These are phyloP conservation scores for Globicephala melas DNA, from an alignment of 2,113 vertebrate species.

Conservation along the genomic window DNA sequence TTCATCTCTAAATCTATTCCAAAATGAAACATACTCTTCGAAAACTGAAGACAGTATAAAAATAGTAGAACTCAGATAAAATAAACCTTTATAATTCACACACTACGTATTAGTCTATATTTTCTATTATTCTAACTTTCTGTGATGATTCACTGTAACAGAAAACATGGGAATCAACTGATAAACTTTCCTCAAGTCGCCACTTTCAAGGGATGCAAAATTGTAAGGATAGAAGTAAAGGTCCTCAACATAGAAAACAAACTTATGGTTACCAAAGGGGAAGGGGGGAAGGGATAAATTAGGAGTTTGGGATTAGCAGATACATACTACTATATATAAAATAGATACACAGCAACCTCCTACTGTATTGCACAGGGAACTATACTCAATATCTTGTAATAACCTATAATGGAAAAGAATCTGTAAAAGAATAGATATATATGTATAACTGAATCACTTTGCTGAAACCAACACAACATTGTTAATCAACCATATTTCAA, in stretches of 20 bases:
- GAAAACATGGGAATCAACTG: not conserved
- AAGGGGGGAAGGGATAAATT: not conserved
- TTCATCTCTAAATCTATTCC: conserved; percentile 10
- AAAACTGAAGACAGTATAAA: conserved; percentile 25
- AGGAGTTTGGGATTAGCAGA: not conserved
- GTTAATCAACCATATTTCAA: not conserved
- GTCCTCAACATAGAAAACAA: not conserved
- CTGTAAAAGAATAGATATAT: not conserved
- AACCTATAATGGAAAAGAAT: not conserved
- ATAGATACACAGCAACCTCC: not conserved
- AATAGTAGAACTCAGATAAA: not conserved
- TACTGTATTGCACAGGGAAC: not conserved
- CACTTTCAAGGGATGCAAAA: not conserved
- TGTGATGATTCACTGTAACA: not conserved
- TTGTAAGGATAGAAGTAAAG: not conserved
- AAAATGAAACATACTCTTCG: conserved; percentile 42
- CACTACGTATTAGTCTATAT: not conserved
- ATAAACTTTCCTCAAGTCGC: not conserved
- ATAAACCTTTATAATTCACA: not conserved
- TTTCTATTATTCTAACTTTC: conserved; percentile 28
- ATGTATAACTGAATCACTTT: not conserved
- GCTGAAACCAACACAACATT: not conserved
- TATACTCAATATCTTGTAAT: not conserved
- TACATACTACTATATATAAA: not conserved
- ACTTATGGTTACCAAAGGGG: not conserved